A percentile compares a stretch with the other conserved stretches of the same genome.
Conservation (phyloP, 2,888 invertebrate genomes). For the Lasioglossum malachurum region DNA sequence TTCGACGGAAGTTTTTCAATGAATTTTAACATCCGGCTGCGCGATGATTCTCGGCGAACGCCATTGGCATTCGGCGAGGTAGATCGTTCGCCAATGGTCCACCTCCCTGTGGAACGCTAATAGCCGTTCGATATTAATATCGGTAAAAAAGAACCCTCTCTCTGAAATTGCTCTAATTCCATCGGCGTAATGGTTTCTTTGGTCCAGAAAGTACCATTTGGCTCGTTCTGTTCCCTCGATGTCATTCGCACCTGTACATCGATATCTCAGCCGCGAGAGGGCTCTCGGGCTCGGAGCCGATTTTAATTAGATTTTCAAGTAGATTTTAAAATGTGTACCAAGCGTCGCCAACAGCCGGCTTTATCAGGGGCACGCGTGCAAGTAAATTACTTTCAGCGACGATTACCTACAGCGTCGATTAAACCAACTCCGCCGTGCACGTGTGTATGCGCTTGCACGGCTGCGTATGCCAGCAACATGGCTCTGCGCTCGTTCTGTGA, state of each 20-base stretch:
- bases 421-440: conserved; percentile 50
- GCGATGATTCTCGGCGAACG: neutral
- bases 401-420: conserved; percentile 70
- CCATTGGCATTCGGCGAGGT: neutral
- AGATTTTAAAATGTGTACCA: conserved; percentile 76
- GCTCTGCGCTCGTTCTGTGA: conserved; percentile 6
- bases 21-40: neutral
- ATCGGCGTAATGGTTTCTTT: conserved; percentile 2
- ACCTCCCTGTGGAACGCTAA: neutral
- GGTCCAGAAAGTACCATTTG: conserved; percentile 8
- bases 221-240: neutral
- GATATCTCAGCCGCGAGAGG: conserved; percentile 3
- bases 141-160: neutral
- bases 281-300: neutral
- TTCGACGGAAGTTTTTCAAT: neutral
- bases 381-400: conserved; percentile 75
- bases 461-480: conserved; percentile 30
- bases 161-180: conserved; percentile 5
- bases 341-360: conserved; percentile 69
- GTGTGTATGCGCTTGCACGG: conserved; percentile 18
- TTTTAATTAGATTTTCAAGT: conserved; percentile 78
- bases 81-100: neutral
- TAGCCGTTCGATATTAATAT: neutral
- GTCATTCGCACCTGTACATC: conserved; percentile 22
- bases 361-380: conserved; percentile 75